Evolutionary conservation across 64 coral and sea anemone genomes (phyloP).

Genomic region (Astreopora myriophthalma): DNA sequence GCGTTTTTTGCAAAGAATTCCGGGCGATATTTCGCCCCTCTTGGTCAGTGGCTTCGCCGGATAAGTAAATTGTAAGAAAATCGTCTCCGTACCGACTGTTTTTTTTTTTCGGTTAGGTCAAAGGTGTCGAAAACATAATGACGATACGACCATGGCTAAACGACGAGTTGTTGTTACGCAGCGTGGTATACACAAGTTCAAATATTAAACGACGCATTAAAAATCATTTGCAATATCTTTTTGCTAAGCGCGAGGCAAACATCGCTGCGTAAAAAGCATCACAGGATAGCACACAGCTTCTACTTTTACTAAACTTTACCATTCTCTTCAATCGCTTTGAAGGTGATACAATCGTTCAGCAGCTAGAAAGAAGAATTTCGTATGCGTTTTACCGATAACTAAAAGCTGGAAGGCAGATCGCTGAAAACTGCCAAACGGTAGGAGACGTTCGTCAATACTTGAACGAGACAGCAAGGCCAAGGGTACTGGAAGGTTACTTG

Average conservation of each 20-base stretch:
- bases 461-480: background rate
- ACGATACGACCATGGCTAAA: background rate
- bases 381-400: background rate
- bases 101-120: slow-evolving; percentile 19
- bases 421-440: background rate
- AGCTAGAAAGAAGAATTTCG: background rate
- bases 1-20: background rate
- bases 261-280: no score
- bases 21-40: background rate
- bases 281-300: no score
- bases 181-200: background rate
- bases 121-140: background rate
- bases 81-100: background rate
- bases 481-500: background rate
- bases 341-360: background rate
- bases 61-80: background rate
- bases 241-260: background rate
- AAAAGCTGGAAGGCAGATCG: background rate
- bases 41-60: background rate
- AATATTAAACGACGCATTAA: background rate
- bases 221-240: background rate
- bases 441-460: background rate
- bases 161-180: slow-evolving; percentile 16
- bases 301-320: no score
- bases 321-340: no score